Conservation (phyloP, 2,113 vertebrate genomes). For the Crotalus horridus region DNA sequence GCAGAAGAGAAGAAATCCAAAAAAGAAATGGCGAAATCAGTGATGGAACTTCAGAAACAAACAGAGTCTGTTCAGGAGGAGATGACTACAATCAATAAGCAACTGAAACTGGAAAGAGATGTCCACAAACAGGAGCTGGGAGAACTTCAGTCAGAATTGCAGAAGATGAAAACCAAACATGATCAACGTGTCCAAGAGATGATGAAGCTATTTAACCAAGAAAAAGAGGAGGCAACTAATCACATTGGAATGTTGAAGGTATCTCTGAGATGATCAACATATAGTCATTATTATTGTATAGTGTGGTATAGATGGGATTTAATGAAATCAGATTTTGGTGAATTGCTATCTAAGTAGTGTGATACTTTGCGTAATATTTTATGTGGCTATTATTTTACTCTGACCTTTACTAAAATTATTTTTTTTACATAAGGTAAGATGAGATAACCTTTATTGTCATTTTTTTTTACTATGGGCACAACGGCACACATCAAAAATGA, state of each 20-base stretch:
- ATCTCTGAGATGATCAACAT: conserved; percentile 30
- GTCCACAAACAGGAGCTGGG: conserved; percentile 80
- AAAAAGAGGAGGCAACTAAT: conserved; percentile 76
- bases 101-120: conserved; percentile 85
- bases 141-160: conserved; percentile 68
- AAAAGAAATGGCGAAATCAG: conserved; percentile 72
- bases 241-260: conserved; percentile 82
- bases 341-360: neutral
- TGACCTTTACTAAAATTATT: neutral
- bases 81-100: conserved; percentile 66
- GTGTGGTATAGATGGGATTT: neutral
- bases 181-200: conserved; percentile 76
- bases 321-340: neutral
- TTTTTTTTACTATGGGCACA: too few relatives aligned
- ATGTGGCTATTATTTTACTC: neutral
- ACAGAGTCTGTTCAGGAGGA: conserved; percentile 73
- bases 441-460: too few relatives aligned
- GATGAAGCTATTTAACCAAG: conserved; percentile 71
- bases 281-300: neutral
- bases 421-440: neutral
- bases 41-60: conserved; percentile 71
- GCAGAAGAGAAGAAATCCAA: conserved; percentile 76
- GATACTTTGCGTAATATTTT: neutral
- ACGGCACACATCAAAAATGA: too few relatives aligned
- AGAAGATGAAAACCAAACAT: conserved; percentile 73